Conservation (phyloP, 2,113 vertebrate species). For the Syngnathus floridae region DNA sequence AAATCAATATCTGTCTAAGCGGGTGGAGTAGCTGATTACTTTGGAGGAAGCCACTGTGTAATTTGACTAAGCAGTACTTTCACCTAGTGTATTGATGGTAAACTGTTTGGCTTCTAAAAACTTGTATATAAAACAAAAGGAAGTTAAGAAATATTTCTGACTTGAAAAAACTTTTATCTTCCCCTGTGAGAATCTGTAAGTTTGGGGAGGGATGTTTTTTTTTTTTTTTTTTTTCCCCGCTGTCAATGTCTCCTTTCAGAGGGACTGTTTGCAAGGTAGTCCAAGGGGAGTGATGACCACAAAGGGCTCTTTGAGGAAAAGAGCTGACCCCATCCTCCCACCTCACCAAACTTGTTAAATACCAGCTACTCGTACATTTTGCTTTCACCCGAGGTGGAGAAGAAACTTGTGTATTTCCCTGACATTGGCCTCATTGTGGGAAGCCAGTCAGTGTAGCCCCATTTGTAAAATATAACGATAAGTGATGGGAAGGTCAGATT, state of each 20-base stretch:
- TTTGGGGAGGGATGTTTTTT: conserved; percentile 40
- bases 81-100: conserved; percentile 56
- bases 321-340: conserved; percentile 55
- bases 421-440: conserved; percentile 7
- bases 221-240: conserved; percentile 45
- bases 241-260: conserved; percentile 73
- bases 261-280: conserved; percentile 28
- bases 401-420: conserved; percentile 11
- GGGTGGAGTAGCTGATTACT: conserved; percentile 61
- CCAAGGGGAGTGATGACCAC: conserved; percentile 43
- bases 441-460: not conserved
- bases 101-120: conserved; percentile 52
- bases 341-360: conserved; percentile 2
- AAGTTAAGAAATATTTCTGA: not conserved
- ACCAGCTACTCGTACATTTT: conserved; percentile 40
- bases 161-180: not conserved
- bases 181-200: conserved; percentile 33
- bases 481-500: conserved; percentile 18
- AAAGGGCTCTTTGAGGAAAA: conserved; percentile 67
- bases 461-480: conserved; percentile 21
- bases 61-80: conserved; percentile 67
- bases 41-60: conserved; percentile 63
- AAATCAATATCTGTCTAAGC: conserved; percentile 59
- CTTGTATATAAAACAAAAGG: conserved; percentile 19
- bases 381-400: conserved; percentile 28